These are phyloP conservation scores for Platyscapa corneri DNA, from an alignment of 1,140 invertebrate species.

Conservation along the genomic window DNA sequence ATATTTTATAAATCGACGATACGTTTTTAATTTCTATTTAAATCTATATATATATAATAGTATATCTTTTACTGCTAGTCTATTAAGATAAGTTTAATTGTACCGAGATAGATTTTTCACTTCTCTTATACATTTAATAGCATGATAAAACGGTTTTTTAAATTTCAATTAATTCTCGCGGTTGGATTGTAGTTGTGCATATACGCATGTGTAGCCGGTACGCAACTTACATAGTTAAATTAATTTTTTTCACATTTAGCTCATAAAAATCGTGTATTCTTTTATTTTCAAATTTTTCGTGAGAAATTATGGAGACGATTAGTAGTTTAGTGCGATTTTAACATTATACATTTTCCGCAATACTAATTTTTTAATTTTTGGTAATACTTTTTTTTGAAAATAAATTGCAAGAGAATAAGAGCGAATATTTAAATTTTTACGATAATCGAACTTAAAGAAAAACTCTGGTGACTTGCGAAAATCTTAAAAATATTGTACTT, in stretches of 20 bases:
- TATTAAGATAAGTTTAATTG: slow-evolving; percentile 46
- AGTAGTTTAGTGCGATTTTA: neutral
- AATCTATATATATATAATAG: slow-evolving; percentile 23
- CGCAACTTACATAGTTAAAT: too few species aligned
- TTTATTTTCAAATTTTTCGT: slow-evolving; percentile 15
- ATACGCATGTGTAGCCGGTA: neutral
- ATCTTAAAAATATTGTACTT: too few species aligned
- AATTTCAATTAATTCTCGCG: slow-evolving; percentile 42
- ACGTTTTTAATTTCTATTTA: slow-evolving; percentile 38
- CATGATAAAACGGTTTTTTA: slow-evolving; percentile 36
- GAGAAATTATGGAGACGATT: neutral
- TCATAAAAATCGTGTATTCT: slow-evolving; percentile 34
- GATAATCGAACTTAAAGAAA: too few species aligned
- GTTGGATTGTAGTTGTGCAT: neutral
- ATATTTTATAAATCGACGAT: neutral
- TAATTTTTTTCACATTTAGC: neutral
- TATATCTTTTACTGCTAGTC: slow-evolving; percentile 22
- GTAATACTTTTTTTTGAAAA: too few species aligned
- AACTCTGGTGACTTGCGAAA: too few species aligned
- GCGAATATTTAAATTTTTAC: too few species aligned
- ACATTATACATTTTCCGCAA: too few species aligned
- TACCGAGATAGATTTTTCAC: neutral
- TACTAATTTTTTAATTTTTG: too few species aligned
- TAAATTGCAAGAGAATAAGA: neutral
- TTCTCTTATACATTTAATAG: neutral